Evolutionary conservation across 2,888 invertebrate species (phyloP), one percentile per base, ranked within the genome.

Genomic region (Agonopterix alstromeriana): DNA sequence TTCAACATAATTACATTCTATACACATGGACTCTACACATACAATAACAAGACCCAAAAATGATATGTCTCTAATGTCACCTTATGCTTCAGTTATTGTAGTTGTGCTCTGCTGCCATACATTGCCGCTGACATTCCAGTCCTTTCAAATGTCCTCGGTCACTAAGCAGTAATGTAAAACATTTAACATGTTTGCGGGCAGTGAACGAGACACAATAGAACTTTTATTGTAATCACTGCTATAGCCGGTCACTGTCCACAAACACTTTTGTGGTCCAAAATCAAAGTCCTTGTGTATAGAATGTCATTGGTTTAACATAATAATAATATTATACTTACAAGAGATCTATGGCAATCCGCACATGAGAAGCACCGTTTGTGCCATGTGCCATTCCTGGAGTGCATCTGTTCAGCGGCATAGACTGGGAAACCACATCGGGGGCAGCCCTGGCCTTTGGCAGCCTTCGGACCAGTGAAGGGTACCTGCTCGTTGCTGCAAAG

Each of bases 301-400:
- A 27, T 27, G 27, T 27, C 5, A 27, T 27, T 27, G 27, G 27
- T 38, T 38, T 10, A 10, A 10, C 11, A 11, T 45, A 17, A 38
- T 40, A 3, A 40, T 10, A 46, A 11, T 5, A n/a, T 38, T 14
- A n/a, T 68, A 84, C 89, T 89, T 80, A 89, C 89, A 77, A 95
- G 90, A 63, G 96, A 96, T 82, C 94, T 94, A 69, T 93, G 93
- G 83, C 97, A 97, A 64, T 94, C 95, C 47, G 92, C 92, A 85
- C 98, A 98, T 82, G 94, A 94, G 92, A 98, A 98, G 90, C 98
- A 98, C 63, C 95, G 90, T 85, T 94, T 97, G 90, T 98, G 98
- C 96, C 96, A 97, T 70, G 95, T 90, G 73, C 94, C 93, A 82
- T 94, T 95, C 89, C 96, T 97, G 86, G 97, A 97, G 89, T 97